phyloP scores from a whole-genome alignment of 2,888 invertebrate genomes.

The Ommatoiulus sabulosus region DNA sequence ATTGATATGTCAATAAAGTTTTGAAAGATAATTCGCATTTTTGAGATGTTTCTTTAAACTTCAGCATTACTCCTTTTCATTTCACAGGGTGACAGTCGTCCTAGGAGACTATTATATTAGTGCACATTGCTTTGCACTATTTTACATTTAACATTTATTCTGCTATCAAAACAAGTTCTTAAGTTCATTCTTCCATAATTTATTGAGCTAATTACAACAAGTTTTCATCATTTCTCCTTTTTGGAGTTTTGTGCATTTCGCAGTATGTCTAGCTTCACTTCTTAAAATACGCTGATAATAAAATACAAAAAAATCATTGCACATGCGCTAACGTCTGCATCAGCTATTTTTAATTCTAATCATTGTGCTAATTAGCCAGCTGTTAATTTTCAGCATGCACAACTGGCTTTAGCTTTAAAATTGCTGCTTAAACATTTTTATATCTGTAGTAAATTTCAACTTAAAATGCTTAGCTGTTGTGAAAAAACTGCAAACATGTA shows the following conservation, averaged over 20 bases:
- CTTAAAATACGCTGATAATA: not conserved
- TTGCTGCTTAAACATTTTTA: not conserved
- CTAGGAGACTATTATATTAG: not conserved
- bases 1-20: slow-evolving; percentile 16
- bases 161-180: not conserved
- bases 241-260: not conserved
- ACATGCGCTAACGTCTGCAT: not conserved
- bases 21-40: not conserved
- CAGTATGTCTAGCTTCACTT: not conserved
- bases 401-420: not conserved
- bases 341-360: not conserved
- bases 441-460: not conserved
- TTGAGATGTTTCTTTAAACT: not conserved
- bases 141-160: not conserved
- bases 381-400: not conserved
- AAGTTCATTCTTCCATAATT: not conserved
- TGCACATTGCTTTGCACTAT: not conserved
- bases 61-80: not conserved
- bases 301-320: not conserved
- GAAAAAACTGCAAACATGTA: not conserved
- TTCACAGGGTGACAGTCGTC: not conserved
- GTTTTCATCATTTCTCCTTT: not conserved
- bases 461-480: not conserved
- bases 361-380: not conserved
- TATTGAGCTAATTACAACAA: not conserved